Conservation (phyloP, 1,140 invertebrate genomes). For the Lepidotrigona ventralis region DNA sequence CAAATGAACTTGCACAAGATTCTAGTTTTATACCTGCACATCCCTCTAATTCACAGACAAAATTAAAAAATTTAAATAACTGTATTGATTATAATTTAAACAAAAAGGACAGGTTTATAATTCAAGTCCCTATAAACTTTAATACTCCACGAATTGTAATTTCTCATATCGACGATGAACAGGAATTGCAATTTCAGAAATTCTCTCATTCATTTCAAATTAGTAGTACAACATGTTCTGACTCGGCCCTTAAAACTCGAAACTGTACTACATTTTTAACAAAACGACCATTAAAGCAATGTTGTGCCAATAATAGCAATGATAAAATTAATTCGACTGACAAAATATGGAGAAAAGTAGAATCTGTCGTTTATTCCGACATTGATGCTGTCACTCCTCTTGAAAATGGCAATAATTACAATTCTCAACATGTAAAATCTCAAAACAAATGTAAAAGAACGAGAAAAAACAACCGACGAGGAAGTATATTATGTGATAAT, state of each 20-base stretch:
- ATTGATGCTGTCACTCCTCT: not conserved
- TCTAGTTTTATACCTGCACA: constrained; percentile 66
- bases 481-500: too few relatives aligned
- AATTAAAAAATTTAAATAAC: not conserved
- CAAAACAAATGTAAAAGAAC: not conserved
- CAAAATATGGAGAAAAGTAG: not conserved
- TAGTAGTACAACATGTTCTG: not conserved
- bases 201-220: constrained; percentile 37
- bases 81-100: constrained; percentile 58
- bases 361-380: not conserved
- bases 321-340: not conserved
- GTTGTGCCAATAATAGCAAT: not conserved
- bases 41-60: constrained; percentile 55
- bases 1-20: not conserved
- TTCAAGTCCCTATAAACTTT: constrained; percentile 18
- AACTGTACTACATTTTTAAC: not conserved
- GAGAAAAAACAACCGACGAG: not conserved
- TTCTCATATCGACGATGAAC: constrained; percentile 22
- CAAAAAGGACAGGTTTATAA: constrained; percentile 26
- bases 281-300: not conserved
- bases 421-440: too few relatives aligned
- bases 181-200: constrained; percentile 61
- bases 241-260: not conserved
- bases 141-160: constrained; percentile 30
- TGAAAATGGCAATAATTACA: not conserved